phyloP scores from a whole-genome alignment of 2,113 vertebrate genomes.

The Bagarius yarrelli region DNA sequence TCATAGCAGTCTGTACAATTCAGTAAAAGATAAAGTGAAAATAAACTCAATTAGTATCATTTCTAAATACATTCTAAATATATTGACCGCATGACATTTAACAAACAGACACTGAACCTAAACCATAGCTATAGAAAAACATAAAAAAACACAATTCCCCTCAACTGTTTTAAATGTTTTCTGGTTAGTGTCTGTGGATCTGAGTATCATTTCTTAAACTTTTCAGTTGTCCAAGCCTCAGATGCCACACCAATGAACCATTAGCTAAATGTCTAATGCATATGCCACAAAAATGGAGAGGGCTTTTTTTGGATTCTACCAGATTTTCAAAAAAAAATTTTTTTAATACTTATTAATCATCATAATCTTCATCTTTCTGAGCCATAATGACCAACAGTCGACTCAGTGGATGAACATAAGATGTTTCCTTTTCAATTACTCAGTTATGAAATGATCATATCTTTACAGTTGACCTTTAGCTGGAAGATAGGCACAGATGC shows the following conservation, averaged over 20 bases:
- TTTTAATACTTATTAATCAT: no score
- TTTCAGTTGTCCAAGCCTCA: no score
- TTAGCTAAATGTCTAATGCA: no score
- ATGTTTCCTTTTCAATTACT: neutral
- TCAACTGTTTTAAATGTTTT: no score
- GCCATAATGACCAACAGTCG: neutral
- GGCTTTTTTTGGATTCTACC: no score
- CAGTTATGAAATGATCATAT: neutral
- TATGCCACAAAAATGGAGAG: no score
- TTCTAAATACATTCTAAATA: neutral
- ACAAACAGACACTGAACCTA: neutral
- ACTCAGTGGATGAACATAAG: neutral
- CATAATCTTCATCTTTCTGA: no score
- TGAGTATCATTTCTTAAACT: no score
- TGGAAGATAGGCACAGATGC: neutral
- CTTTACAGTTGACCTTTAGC: neutral
- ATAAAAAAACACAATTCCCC: no score
- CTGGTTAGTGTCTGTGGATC: no score
- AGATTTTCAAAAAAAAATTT: no score
- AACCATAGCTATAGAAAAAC: neutral
- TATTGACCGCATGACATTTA: neutral
- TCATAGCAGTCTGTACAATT: slow-evolving; percentile 1
- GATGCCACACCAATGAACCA: no score
- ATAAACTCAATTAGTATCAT: slow-evolving; percentile 3
- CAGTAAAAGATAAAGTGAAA: neutral